These are phyloP conservation scores for Dinothrombium tinctorium DNA, from an alignment of 1,140 invertebrate species.

Conservation along the genomic window DNA sequence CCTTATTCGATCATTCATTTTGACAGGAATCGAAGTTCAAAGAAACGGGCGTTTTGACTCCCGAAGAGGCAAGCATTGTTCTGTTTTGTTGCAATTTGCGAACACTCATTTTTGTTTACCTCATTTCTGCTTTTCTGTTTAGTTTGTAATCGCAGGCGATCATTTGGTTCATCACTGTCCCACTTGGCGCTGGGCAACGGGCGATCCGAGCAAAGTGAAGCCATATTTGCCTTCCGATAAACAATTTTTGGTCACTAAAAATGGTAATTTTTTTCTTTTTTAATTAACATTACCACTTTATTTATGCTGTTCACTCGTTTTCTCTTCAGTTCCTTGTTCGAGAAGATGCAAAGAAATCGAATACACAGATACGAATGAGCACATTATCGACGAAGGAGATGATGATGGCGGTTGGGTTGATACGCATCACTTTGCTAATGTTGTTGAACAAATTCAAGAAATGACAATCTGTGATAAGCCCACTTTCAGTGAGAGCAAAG, in stretches of 20 bases:
- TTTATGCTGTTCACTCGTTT: too few relatives aligned
- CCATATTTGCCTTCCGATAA: constrained; percentile 76
- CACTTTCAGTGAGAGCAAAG: neutral
- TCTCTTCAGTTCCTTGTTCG: constrained; percentile 63
- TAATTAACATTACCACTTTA: constrained; percentile 1
- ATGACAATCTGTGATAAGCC: neutral
- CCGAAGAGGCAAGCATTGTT: constrained; percentile 27
- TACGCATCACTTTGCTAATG: constrained; percentile 58
- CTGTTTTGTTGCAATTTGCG: constrained; percentile 4
- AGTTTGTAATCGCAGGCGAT: constrained; percentile 92
- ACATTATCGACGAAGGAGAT: constrained; percentile 54
- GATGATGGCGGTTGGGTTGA: constrained; percentile 93
- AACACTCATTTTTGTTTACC: too few relatives aligned
- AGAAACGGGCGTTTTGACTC: constrained; percentile 91
- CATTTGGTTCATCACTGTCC: constrained; percentile 97
- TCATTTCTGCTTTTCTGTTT: too few relatives aligned
- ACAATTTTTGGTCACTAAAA: constrained; percentile 86
- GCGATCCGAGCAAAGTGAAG: constrained; percentile 60
- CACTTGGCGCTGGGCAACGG: constrained; percentile 92
- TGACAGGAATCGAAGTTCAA: constrained; percentile 89
- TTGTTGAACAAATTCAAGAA: neutral
- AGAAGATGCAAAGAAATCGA: constrained; percentile 67
- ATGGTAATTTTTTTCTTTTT: constrained; percentile 34
- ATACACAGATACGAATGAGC: constrained; percentile 22
- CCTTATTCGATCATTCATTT: constrained; percentile 15